phyloP scores from a whole-genome alignment of 2,113 vertebrate species.

The Nycticebus coucang region DNA sequence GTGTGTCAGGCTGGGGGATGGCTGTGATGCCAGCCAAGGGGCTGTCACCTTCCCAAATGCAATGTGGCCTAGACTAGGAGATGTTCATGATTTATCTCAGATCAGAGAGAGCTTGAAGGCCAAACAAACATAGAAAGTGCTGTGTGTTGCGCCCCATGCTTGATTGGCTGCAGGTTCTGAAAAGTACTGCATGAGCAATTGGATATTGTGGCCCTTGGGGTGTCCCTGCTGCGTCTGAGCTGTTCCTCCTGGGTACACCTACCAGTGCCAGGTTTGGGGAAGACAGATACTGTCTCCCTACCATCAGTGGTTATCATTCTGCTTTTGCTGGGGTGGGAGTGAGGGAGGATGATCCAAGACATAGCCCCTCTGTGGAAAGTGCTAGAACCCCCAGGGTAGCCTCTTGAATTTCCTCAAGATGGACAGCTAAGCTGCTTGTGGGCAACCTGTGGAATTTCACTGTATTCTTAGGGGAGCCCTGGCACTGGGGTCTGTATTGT shows the following conservation, averaged over 20 bases:
- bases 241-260: not conserved
- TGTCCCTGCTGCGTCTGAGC: not conserved
- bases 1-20: no score
- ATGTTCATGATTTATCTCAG: not conserved
- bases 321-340: not conserved
- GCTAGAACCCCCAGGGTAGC: not conserved
- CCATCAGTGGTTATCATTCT: not conserved
- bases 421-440: not conserved
- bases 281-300: not conserved
- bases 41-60: not conserved
- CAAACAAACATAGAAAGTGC: rapidly evolving
- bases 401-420: not conserved
- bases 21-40: no score
- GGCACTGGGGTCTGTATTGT: not conserved
- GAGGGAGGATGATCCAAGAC: no score
- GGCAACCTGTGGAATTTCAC: not conserved
- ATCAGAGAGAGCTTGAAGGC: not conserved
- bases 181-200: rapidly evolving
- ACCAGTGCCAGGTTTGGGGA: not conserved
- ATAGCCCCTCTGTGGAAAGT: not conserved
- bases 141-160: not conserved
- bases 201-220: no score
- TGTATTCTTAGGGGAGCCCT: not conserved
- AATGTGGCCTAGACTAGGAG: not conserved
- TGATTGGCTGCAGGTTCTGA: not conserved